A percentile compares a stretch with the other conserved stretches of the same genome.
Evolutionary conservation across 2,797 vertebrate species (phyloP).

Genomic region (Nasua narica): DNA sequence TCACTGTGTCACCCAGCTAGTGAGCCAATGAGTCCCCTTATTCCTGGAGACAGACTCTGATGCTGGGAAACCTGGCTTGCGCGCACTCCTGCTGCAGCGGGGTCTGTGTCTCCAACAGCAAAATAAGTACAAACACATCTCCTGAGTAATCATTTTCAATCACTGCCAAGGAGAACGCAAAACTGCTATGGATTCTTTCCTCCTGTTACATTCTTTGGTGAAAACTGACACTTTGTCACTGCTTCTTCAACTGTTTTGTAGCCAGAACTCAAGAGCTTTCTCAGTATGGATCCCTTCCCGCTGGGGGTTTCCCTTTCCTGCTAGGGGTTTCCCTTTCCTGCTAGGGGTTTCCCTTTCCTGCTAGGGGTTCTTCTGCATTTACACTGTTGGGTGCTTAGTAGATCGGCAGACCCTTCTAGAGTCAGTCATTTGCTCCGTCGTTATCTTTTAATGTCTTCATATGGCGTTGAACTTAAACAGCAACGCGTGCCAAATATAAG

Average conservation of each 20-base stretch:
- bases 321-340: no score
- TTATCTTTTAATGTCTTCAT: not conserved
- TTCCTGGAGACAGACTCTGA: not conserved
- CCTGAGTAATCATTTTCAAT: not conserved
- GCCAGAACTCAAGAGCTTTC: not conserved
- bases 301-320: not conserved
- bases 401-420: not conserved
- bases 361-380: not conserved
- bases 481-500: not conserved
- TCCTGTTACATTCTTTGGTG: not conserved
- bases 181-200: not conserved
- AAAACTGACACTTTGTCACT: not conserved
- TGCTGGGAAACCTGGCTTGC: not conserved
- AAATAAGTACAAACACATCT: not conserved
- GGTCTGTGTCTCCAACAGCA: not conserved
- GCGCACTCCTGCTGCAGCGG: not conserved
- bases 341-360: no score
- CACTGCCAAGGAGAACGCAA: not conserved
- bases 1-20: not conserved
- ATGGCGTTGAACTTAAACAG: not conserved
- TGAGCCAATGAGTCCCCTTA: no score
- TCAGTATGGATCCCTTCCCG: not conserved
- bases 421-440: not conserved
- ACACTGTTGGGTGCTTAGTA: not conserved
- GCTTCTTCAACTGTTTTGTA: not conserved